phyloP scores from a whole-genome alignment of 2,888 invertebrate species.

The Pheosia gnoma region DNA sequence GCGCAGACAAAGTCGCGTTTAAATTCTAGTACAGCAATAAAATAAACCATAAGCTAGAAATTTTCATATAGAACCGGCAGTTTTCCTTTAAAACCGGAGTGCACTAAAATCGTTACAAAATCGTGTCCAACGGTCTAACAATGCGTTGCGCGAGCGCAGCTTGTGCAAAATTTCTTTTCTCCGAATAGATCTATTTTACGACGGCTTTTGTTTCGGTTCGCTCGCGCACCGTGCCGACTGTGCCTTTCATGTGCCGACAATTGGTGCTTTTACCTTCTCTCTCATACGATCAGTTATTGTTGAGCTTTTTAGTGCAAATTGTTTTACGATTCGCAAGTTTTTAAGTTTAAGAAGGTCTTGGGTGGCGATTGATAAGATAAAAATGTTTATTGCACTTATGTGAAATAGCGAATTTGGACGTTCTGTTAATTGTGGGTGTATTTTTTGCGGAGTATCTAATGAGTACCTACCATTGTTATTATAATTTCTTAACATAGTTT shows the following conservation, averaged over 20 bases:
- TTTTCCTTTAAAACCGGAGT: constrained; percentile 16
- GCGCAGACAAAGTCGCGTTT: not conserved
- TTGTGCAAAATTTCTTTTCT: constrained; percentile 80
- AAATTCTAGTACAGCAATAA: not conserved
- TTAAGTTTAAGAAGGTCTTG: constrained; percentile 26
- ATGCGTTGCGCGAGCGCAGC: constrained; percentile 36
- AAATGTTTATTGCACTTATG: not conserved
- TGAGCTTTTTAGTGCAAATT: constrained; percentile 57
- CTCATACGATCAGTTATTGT: constrained; percentile 50
- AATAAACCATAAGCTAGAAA: constrained; percentile 6
- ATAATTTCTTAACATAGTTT: not conserved
- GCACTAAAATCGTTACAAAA: constrained; percentile 10
- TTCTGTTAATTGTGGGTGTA: not conserved
- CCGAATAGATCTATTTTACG: constrained; percentile 70
- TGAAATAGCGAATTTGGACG: not conserved
- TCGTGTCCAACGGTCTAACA: constrained; percentile 22
- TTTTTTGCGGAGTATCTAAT: not conserved
- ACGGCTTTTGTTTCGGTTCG: constrained; percentile 62
- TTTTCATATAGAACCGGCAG: constrained; percentile 9
- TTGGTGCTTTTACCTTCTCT: constrained; percentile 27
- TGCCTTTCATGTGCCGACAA: constrained; percentile 57
- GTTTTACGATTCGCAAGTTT: constrained; percentile 49
- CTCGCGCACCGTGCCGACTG: constrained; percentile 40
- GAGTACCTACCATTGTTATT: not conserved
- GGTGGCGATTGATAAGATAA: constrained; percentile 7